Evolutionary conservation across 2,113 vertebrate genomes (phyloP), one percentile per base, ranked within the genome.

Genomic region (Prionailurus bengalensis): DNA sequence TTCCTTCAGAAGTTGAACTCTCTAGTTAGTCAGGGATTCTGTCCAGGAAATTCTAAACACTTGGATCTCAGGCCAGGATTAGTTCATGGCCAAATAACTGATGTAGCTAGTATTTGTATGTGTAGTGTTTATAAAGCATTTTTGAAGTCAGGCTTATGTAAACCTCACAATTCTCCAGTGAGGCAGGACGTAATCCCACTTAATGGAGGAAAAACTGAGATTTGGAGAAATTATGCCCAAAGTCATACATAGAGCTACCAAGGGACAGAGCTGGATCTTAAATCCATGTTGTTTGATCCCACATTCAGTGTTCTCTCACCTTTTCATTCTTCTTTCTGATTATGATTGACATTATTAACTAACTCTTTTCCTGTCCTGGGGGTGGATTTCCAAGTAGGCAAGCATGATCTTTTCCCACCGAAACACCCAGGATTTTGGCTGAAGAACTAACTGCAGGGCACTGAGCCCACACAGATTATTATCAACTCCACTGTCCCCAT

Each of bases 11-110:
- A 55, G 1, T 90, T 25, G 51, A 78, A 36, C 16, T 39, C 36
- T 66, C 63, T 74, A 58, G 65, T 74, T 89, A 80, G 16, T 71
- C 27, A 76, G 65, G 21, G 16, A 29, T 45, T n/a, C 5, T n/a
- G 15, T 86, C 63, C 80, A 76, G 81, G 51, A 82, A 94, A 88
- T 87, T 83, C 87, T 94, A 76, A 88, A 95, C 36, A 48, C 55
- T 58, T 36, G 21, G 33, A 71, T 23, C 25, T 74, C 61, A 78
- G 48, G 39, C 29, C 76, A 83, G 61, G 27, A 70, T 87, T 63
- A 25, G 13, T 51, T 82, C 17, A 51, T 70, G 10, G 17, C 27
- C 48, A 91, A 31, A 42, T 36, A 83, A 71, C 89, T 63, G 33
- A 42, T 23, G 27, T 71, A 42, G 61, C 33, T 79, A 25, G 45